These are phyloP conservation scores for Autographa pulchrina DNA, from an alignment of 2,888 invertebrate genomes.

Conservation along the genomic window DNA sequence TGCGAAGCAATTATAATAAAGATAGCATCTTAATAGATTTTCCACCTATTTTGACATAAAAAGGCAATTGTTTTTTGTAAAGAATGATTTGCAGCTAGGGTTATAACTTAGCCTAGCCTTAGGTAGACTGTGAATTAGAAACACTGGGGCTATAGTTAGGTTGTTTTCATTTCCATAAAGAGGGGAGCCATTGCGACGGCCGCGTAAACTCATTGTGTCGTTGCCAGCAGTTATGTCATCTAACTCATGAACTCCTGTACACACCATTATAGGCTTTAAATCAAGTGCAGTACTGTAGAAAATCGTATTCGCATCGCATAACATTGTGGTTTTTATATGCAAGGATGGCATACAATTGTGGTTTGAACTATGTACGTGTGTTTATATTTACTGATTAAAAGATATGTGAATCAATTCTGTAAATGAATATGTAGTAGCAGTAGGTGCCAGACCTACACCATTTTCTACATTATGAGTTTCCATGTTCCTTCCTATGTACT, in stretches of 20 bases:
- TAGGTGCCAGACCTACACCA: neutral
- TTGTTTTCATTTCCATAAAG: conserved; percentile 71
- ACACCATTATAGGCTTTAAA: conserved; percentile 49
- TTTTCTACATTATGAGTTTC: neutral
- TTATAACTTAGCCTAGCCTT: conserved; percentile 25
- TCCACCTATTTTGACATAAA: neutral
- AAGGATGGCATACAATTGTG: conserved; percentile 40
- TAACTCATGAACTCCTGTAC: conserved; percentile 39
- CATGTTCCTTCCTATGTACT: neutral
- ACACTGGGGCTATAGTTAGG: conserved; percentile 67
- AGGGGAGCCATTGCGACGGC: conserved; percentile 59
- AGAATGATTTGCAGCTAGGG: conserved; percentile 30
- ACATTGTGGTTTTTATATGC: conserved; percentile 35
- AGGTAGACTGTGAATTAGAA: conserved; percentile 28
- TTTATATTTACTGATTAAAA: conserved; percentile 43
- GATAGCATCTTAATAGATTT: neutral
- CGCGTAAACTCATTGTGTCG: conserved; percentile 53
- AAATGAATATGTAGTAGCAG: conserved; percentile 30
- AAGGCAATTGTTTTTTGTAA: conserved; percentile 21
- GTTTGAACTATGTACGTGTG: conserved; percentile 34
- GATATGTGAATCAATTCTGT: conserved; percentile 34
- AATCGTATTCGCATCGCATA: conserved; percentile 33
- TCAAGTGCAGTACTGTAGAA: conserved; percentile 30
- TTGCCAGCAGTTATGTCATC: conserved; percentile 49
- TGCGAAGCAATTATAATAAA: neutral